Percentiles rank a stretch among this genome's conserved stretches.
Conservation (phyloP, 2,113 vertebrate species). For the Burhinus oedicnemus region DNA sequence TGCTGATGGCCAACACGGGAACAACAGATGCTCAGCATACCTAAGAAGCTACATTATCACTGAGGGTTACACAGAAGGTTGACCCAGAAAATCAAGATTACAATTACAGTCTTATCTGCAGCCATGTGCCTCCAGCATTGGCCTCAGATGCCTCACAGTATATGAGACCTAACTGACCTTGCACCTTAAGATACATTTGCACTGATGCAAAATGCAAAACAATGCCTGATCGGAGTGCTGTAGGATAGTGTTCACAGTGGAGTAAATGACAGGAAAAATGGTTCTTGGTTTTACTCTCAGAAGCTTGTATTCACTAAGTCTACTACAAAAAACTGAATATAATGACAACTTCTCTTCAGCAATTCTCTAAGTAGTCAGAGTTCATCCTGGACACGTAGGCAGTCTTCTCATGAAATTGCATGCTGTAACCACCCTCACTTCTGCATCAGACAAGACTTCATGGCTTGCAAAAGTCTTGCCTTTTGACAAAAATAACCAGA, state of each 20-base stretch:
- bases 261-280: neutral
- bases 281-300: neutral
- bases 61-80: neutral
- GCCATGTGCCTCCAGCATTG: neutral
- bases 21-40: neutral
- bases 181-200: neutral
- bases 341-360: neutral
- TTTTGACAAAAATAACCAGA: neutral
- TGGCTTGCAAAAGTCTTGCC: neutral
- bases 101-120: neutral
- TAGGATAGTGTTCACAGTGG: neutral
- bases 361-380: neutral
- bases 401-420: neutral
- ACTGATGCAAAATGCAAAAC: neutral
- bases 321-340: neutral
- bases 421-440: neutral
- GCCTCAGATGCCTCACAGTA: neutral
- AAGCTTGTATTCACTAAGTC: neutral
- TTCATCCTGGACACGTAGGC: neutral
- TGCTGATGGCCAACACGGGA: neutral
- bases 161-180: neutral
- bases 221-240: neutral
- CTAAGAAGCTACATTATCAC: neutral
- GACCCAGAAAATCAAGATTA: neutral
- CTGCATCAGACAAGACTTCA: neutral